Base-by-base conservation (phyloP, 2,113 vertebrate genomes). In the Hippocampus mohnikei region DNA sequence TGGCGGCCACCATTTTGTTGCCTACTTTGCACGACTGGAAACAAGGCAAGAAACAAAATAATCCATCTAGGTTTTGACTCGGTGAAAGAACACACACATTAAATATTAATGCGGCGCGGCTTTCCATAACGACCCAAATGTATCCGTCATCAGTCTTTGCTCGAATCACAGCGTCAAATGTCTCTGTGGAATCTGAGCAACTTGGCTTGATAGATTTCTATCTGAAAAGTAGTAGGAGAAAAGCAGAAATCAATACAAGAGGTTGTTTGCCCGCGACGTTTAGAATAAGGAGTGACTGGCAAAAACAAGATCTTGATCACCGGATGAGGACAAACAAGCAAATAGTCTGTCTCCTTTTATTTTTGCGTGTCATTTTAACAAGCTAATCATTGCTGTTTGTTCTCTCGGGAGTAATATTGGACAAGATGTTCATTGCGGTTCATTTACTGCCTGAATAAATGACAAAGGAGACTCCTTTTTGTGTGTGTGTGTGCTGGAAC, bases 51-150 rank as follows among this genome's bases (percentile, higher is more conserved):
- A 63, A 83, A 83, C 76, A 70, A 81, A 80, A 88, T 69, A 79
- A 76, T 63, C 25, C 42, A 67, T 73, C 78, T 62, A 62, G 61
- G 70, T 76, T 84, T 79, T 80, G 77, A 90, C 88, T 86, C 83
- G 81, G 81, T 76, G 68, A 75, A 87, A 71, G 69, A 67, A 73
- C 71, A 71, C 62, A 69, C 72, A 9, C 40, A 71, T 90, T 88
- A 88, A 88, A 88, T 89, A 90, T 91, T 88, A 63, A 90, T 84
- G 62, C 67, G 62, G 62, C 64, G 74, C 80, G 66, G 78, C 74
- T 87, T 84, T 82, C 82, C 82, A 86, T 81, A 87, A 84, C 74
- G 77, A 73, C 64, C 76, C 78, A 85, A 82, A 82, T 3, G 62
- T 80, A 79, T 48, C 40, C 59, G 75, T 82, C 84, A 90, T 89